These are phyloP conservation scores for Saxidomus purpurata DNA, from an alignment of 1,140 invertebrate species.

Conservation along the genomic window DNA sequence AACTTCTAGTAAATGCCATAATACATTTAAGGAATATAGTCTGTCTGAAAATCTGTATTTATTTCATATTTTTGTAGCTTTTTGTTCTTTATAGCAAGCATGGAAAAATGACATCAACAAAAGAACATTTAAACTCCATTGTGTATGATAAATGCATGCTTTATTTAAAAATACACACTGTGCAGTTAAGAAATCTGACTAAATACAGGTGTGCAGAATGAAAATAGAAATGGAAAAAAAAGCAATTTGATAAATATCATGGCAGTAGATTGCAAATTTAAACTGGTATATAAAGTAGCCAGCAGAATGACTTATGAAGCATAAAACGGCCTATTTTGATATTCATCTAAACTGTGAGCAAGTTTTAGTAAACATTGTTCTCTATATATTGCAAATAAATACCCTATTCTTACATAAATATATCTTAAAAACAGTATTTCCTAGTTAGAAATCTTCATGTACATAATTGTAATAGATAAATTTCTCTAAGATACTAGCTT, in stretches of 20 bases:
- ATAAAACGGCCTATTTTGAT: not conserved
- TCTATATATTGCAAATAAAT: slow-evolving; percentile 8
- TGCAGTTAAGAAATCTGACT: not conserved
- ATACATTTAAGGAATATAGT: not conserved
- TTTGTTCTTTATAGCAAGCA: not conserved
- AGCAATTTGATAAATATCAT: slow-evolving; percentile 8
- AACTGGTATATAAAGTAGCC: not conserved
- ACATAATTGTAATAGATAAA: not conserved
- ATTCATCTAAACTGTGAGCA: not conserved
- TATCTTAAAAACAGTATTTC: not conserved
- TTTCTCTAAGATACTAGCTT: not conserved
- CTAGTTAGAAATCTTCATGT: not conserved
- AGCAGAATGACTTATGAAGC: not conserved
- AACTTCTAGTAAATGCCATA: slow-evolving; percentile 19
- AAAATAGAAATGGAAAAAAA: not conserved
- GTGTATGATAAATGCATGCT: not conserved
- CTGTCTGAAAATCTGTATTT: not conserved
- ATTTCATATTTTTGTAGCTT: not conserved
- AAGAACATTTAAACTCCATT: not conserved
- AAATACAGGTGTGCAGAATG: not conserved
- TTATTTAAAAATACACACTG: not conserved
- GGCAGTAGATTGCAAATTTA: slow-evolving; percentile 9
- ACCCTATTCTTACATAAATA: slow-evolving; percentile 3
- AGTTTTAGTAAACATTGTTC: not conserved
- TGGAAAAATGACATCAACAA: not conserved